A percentile compares a stretch with the other conserved stretches of the same genome.
These are phyloP conservation scores for Trichogramma evanescens DNA, from an alignment of 2,888 invertebrate genomes.

Conservation along the genomic window DNA sequence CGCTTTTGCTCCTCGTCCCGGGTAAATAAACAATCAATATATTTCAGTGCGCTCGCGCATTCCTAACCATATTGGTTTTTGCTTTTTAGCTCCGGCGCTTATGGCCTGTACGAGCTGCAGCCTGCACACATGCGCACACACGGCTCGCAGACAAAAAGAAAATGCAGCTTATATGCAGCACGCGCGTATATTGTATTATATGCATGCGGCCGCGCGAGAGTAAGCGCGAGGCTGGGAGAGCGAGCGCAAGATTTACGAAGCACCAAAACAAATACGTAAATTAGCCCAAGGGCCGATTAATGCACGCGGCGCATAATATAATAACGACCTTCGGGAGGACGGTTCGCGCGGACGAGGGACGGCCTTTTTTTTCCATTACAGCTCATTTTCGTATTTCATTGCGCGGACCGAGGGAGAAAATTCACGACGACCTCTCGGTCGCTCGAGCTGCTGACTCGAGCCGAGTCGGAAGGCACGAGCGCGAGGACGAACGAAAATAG, in stretches of 20 bases:
- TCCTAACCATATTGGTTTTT: slow-evolving; percentile 48
- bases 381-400: too few species aligned
- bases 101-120: slow-evolving; percentile 6
- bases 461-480: too few species aligned
- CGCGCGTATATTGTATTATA: too few species aligned
- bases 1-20: slow-evolving; percentile 26
- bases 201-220: slow-evolving; percentile 15
- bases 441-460: not conserved
- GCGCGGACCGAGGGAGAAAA: not conserved
- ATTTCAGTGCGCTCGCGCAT: slow-evolving; percentile 40
- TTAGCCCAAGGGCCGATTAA: slow-evolving; percentile 39
- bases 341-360: too few species aligned
- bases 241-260: slow-evolving; percentile 40
- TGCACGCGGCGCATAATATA: slow-evolving; percentile 26
- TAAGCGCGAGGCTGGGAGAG: slow-evolving; percentile 19
- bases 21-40: slow-evolving; percentile 49
- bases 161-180: too few species aligned
- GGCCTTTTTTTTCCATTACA: too few species aligned
- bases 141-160: too few species aligned
- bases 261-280: slow-evolving; percentile 47
- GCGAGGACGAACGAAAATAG: too few species aligned
- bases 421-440: slow-evolving; percentile 16
- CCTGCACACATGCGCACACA: too few species aligned
- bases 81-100: slow-evolving; percentile 34
- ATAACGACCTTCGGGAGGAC: too few species aligned